Percentiles rank a stretch among this genome's conserved stretches.
Evolutionary conservation across 2,113 vertebrate genomes (phyloP).

Genomic region (Ochotona curzoniae): DNA sequence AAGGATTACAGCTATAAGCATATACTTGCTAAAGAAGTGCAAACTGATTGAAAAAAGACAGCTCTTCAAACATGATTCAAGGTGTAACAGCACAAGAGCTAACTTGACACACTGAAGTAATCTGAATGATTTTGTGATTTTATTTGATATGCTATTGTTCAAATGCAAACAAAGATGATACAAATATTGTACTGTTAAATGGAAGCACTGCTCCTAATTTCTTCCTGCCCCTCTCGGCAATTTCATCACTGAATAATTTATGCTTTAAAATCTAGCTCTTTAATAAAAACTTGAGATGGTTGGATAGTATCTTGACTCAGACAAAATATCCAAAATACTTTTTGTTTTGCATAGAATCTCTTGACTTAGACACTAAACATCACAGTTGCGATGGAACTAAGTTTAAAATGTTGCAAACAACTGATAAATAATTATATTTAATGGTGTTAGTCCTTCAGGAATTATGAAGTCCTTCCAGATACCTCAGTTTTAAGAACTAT

Average conservation of each 20-base stretch:
- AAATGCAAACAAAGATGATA: conserved; percentile 46
- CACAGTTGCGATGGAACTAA: not conserved
- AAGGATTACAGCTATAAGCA: no score
- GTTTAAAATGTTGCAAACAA: not conserved
- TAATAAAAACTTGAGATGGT: not conserved
- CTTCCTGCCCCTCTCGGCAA: not conserved
- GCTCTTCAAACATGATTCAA: conserved; percentile 50
- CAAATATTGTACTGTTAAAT: not conserved
- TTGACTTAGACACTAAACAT: not conserved
- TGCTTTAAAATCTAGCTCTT: conserved; percentile 11
- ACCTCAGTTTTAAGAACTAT: not conserved
- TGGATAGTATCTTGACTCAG: conserved; percentile 13
- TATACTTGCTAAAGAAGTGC: no score
- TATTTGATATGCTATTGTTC: not conserved
- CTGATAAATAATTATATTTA: conserved; percentile 17
- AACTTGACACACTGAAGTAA: not conserved
- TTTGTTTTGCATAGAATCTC: not conserved
- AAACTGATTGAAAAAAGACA: no score
- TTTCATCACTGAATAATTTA: conserved; percentile 21
- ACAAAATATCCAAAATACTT: not conserved
- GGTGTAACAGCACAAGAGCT: not conserved
- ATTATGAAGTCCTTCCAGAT: not conserved
- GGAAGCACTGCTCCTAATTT: not conserved
- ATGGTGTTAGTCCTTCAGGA: conserved; percentile 2
- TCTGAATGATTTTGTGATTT: not conserved